Conservation (phyloP, 2,888 invertebrate genomes). For the Hyposoter didymator region DNA sequence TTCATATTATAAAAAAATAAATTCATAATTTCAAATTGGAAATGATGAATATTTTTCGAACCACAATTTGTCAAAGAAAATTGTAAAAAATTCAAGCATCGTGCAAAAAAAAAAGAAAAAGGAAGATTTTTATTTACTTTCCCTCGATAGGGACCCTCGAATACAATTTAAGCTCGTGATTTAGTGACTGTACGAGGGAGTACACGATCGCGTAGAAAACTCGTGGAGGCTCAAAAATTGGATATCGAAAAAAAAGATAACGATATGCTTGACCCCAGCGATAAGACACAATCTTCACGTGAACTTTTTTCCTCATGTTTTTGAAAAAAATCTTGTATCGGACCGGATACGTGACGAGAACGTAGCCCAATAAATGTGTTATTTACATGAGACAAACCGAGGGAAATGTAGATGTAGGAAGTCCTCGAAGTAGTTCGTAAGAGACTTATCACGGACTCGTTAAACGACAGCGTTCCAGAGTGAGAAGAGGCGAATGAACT, state of each 20-base stretch:
- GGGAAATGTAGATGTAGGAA: constrained; percentile 24
- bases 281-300: constrained; percentile 70
- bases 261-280: constrained; percentile 75
- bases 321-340: constrained; percentile 17
- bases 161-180: constrained; percentile 12
- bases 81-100: background rate
- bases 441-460: constrained; percentile 43
- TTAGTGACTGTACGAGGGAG: constrained; percentile 14
- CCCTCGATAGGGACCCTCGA: background rate
- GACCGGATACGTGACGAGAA: constrained; percentile 38
- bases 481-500: constrained; percentile 29
- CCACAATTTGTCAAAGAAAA: background rate
- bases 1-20: background rate
- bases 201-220: constrained; percentile 38
- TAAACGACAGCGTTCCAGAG: constrained; percentile 39
- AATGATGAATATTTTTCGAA: background rate
- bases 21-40: background rate
- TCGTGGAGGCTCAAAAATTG: constrained; percentile 8
- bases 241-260: constrained; percentile 69
- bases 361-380: constrained; percentile 29
- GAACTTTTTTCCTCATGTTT: constrained; percentile 17
- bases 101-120: background rate
- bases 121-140: background rate
- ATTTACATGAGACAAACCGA: background rate
- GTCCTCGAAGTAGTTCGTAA: constrained; percentile 21